Percentiles rank a stretch among this genome's conserved stretches.
Conservation (phyloP, 2,113 vertebrate species). For the Austrofundulus limnaeus region DNA sequence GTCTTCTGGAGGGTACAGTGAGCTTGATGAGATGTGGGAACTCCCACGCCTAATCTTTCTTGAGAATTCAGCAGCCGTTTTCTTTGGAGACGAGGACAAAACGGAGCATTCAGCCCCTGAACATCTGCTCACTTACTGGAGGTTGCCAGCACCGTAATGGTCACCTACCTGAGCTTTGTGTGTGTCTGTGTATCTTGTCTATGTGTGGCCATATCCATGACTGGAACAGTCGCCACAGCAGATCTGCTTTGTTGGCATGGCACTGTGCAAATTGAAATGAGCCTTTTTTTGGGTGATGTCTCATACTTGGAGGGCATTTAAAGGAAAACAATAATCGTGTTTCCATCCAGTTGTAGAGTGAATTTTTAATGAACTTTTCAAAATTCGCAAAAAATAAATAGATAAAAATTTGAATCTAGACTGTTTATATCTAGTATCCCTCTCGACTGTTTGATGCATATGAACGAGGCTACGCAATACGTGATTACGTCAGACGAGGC, state of each 20-base stretch:
- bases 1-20: conserved; percentile 42
- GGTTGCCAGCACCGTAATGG: conserved; percentile 36
- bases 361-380: too few species aligned
- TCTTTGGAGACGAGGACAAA: conserved; percentile 51
- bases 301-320: conserved; percentile 39
- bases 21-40: conserved; percentile 64
- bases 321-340: conserved; percentile 30
- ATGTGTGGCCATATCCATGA: conserved; percentile 1
- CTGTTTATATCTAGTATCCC: too few species aligned
- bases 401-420: too few species aligned
- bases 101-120: conserved; percentile 51
- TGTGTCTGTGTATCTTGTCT: conserved; percentile 8
- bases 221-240: conserved; percentile 21
- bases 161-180: conserved; percentile 34
- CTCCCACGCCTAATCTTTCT: conserved; percentile 63
- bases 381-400: too few species aligned
- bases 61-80: conserved; percentile 51
- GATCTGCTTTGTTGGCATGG: conserved; percentile 39
- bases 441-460: too few species aligned
- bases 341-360: too few species aligned
- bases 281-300: conserved; percentile 27
- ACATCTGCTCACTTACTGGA: conserved; percentile 66
- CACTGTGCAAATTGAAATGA: conserved; percentile 44
- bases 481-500: too few species aligned
- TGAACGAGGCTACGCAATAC: too few species aligned